Evolutionary conservation across 2,113 vertebrate genomes (phyloP), one percentile per base, ranked within the genome.

Genomic region (Vombatus ursinus): DNA sequence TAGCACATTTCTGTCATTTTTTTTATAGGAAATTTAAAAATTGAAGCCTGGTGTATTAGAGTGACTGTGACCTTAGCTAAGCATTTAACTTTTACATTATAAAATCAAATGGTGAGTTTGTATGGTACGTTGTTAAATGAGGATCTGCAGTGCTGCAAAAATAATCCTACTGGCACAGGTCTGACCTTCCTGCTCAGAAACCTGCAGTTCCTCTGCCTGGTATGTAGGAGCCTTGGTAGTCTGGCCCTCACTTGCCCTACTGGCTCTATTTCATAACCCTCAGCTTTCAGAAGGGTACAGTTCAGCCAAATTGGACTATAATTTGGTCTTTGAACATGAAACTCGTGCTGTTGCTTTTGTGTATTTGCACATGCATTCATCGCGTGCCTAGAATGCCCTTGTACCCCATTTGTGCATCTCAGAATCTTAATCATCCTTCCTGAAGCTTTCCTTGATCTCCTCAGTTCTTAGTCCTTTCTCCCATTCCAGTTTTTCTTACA

Each of bases 1-100:
- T 77, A 77, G 37, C 94, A 96, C 31, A 90, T 94, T 95, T 96
- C 91, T 95, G 52, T 5, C 89, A 92, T 92, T 92, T 84, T 90
- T 92, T 50, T 91, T 93, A 8, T 95, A 57, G 50, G 1, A 77
- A 77, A n/a, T 77, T n/a, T n/a, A 22, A n/a, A 61, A 77, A 77
- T n/a, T 37, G 16, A 77, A 77, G n/a, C 68, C 68, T 84, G 37
- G 68, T 16, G 6, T 84, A 84, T 77, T 77, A 22, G 68, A 22
- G 37, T 84, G 37, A 1, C n/a, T 84, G 16, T 84, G 7, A 44
- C 19, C 68, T 68, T 54, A 54, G 53, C 53, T 26, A 9, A 31
- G 57, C 57, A 31, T 68, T 68, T 68, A 31, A 14, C 57, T 31
- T 14, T 84, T 84, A 44, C 68, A 84, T 84, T 84, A 84, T 44